Evolutionary conservation across 2,113 vertebrate genomes (phyloP).

Genomic region (Centropus bengalensis): DNA sequence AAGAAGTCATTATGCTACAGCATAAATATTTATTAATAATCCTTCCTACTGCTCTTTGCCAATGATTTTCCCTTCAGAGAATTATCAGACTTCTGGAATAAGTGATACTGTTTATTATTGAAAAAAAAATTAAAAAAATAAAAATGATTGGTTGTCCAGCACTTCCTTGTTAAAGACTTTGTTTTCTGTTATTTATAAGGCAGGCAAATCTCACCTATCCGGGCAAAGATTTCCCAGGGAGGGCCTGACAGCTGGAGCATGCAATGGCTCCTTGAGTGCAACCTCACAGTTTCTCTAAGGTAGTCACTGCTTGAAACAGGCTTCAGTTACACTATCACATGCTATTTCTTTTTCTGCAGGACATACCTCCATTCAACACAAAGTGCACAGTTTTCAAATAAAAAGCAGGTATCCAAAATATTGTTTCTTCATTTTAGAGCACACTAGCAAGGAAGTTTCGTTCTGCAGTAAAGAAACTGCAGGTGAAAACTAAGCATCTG

Average conservation of each 20-base stretch:
- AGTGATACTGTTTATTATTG: not conserved
- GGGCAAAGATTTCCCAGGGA: not conserved
- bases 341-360: not conserved
- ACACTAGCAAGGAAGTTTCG: not conserved
- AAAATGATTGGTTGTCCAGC: not conserved
- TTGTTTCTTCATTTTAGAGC: not conserved
- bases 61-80: constrained; percentile 30
- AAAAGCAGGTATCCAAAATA: not conserved
- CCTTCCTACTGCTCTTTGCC: constrained; percentile 32
- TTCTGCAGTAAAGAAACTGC: not conserved
- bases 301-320: not conserved
- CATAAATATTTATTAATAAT: constrained; percentile 54
- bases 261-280: not conserved
- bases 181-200: not conserved
- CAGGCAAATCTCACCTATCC: not conserved
- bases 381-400: not conserved
- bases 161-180: not conserved
- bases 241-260: not conserved
- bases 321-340: not conserved
- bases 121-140: not conserved
- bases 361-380: not conserved
- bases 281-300: not conserved
- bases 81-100: constrained; percentile 3
- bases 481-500: not conserved
- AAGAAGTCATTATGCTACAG: constrained; percentile 33